These are phyloP conservation scores for Xestia c-nigrum DNA, from an alignment of 2,888 invertebrate genomes.

Conservation along the genomic window DNA sequence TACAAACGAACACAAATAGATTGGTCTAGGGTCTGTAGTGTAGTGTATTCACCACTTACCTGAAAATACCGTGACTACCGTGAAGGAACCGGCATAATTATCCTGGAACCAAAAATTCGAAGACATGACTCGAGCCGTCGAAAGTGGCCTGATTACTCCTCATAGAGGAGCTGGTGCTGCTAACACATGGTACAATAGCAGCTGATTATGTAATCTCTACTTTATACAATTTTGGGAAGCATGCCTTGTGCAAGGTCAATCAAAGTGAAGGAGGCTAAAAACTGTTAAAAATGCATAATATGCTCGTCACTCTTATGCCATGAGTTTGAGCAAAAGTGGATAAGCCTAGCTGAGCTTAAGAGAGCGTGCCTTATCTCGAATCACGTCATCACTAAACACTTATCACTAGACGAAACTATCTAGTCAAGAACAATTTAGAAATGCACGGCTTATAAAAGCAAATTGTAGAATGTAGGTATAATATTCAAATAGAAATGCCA, in stretches of 20 bases:
- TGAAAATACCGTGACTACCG: too few relatives aligned
- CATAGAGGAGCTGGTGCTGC: too few relatives aligned
- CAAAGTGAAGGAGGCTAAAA: neutral
- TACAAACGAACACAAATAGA: neutral
- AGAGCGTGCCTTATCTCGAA: slow-evolving; percentile 47
- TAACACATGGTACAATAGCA: neutral
- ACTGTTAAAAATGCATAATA: neutral
- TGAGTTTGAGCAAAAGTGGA: slow-evolving; percentile 8
- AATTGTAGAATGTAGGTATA: neutral
- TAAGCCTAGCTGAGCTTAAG: slow-evolving; percentile 18
- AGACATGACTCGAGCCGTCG: neutral
- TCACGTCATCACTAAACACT: slow-evolving; percentile 14
- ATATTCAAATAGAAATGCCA: neutral
- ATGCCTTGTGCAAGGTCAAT: neutral
- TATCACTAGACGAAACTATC: slow-evolving; percentile 25
- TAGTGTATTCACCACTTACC: too few relatives aligned
- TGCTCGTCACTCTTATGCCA: neutral
- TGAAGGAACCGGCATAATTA: neutral
- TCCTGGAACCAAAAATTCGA: neutral
- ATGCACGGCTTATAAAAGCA: neutral
- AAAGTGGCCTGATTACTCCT: neutral
- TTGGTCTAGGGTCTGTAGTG: neutral
- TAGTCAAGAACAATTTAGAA: slow-evolving; percentile 15
- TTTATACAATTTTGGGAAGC: neutral
- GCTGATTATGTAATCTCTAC: neutral